Evolutionary conservation across 2,888 invertebrate species (phyloP).

Genomic region (Enchytraeus crypticus): DNA sequence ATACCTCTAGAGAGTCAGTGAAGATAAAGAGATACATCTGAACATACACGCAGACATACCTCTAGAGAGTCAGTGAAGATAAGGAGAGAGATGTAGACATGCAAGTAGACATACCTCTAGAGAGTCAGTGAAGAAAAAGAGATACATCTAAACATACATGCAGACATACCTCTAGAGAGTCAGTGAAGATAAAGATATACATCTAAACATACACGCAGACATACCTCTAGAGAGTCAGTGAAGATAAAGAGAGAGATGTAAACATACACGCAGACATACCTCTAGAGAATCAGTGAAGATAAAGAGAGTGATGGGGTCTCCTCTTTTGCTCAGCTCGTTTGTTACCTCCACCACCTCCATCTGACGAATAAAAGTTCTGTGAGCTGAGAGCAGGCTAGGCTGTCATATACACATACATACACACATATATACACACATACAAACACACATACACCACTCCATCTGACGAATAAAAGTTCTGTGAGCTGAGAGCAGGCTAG

Average conservation of each 20-base stretch:
- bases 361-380: constrained; percentile 76
- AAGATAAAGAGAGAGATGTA: constrained; percentile 71
- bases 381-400: constrained; percentile 85
- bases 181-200: no score
- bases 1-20: no score
- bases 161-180: no score
- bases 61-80: no score
- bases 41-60: no score
- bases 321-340: constrained; percentile 68
- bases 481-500: constrained; percentile 84
- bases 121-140: constrained; percentile 88
- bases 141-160: no score
- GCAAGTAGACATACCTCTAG: constrained; percentile 62
- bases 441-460: no score
- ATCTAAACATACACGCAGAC: constrained; percentile 6
- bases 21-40: no score
- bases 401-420: constrained; percentile 50
- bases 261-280: constrained; percentile 52
- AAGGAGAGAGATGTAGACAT: no score
- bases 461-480: constrained; percentile 77
- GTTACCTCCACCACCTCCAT: constrained; percentile 78
- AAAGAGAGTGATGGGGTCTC: constrained; percentile 77
- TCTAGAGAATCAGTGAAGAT: constrained; percentile 89
- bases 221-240: constrained; percentile 83
- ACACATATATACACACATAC: no score